Conservation (phyloP, 2,888 invertebrate genomes). For the Parnassius mnemosyne region DNA sequence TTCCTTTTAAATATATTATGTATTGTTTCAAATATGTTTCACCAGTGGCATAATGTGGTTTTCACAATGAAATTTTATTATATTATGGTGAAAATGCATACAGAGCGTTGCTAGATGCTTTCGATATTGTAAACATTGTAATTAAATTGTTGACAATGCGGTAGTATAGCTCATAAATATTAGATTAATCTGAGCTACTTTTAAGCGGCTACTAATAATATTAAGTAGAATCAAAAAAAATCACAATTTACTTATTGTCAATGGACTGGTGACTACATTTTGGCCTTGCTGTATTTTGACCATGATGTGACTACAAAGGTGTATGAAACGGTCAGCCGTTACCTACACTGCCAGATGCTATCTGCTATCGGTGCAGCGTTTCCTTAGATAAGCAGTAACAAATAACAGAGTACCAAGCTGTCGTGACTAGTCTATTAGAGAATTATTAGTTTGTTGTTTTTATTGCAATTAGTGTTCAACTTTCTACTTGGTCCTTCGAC, state of each 20-base stretch:
- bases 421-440: slow-evolving; percentile 22
- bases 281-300: slow-evolving; percentile 6
- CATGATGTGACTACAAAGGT: not conserved
- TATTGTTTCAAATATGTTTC: slow-evolving; percentile 33
- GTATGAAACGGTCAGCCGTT: not conserved
- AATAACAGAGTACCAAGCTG: slow-evolving; percentile 15
- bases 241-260: slow-evolving; percentile 22
- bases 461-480: slow-evolving; percentile 23
- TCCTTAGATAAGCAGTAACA: slow-evolving; percentile 15
- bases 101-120: slow-evolving; percentile 47
- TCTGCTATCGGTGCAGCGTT: slow-evolving; percentile 9
- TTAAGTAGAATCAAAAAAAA: slow-evolving; percentile 30
- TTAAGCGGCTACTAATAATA: slow-evolving; percentile 34
- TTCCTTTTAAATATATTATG: slow-evolving; percentile 43
- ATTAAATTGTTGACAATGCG: slow-evolving; percentile 51
- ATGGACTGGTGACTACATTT: slow-evolving; percentile 19
- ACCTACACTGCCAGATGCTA: slow-evolving; percentile 15
- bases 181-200: slow-evolving; percentile 43
- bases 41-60: slow-evolving; percentile 25
- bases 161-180: slow-evolving; percentile 41
- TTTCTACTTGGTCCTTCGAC: slow-evolving; percentile 27
- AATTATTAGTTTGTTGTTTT: slow-evolving; percentile 18
- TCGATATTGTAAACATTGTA: slow-evolving; percentile 49
- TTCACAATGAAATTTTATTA: slow-evolving; percentile 34
- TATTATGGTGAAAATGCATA: slow-evolving; percentile 33